A percentile compares a stretch with the other conserved stretches of the same genome.
Evolutionary conservation across 2,888 invertebrate genomes (phyloP).

Genomic region (Timema cristinae): DNA sequence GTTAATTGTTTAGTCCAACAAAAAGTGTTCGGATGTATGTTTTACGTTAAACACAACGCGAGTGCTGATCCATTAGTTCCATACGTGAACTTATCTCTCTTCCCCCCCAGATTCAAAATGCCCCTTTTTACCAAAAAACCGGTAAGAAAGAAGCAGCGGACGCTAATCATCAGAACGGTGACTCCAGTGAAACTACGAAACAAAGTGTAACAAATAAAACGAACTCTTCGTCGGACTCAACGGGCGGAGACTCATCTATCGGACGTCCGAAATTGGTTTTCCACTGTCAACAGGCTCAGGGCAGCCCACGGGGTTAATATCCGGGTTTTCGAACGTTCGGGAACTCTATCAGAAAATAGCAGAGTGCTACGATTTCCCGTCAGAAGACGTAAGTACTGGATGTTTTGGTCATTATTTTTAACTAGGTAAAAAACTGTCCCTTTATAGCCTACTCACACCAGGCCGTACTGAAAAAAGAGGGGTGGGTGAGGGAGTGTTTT

Average conservation of each 20-base stretch:
- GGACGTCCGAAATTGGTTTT: constrained; percentile 75
- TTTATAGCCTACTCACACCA: no score
- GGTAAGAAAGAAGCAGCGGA: constrained; percentile 11
- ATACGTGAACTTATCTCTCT: no score
- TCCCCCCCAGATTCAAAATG: constrained; percentile 3
- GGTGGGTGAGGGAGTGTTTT: no score
- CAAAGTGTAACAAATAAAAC: not conserved
- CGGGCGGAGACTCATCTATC: constrained; percentile 32
- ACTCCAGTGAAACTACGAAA: constrained; percentile 9
- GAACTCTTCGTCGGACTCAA: not conserved
- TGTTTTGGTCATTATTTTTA: not conserved
- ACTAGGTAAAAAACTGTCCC: no score
- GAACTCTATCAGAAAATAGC: constrained; percentile 95
- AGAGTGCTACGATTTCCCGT: constrained; percentile 79
- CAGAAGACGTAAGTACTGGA: constrained; percentile 64
- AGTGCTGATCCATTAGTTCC: no score
- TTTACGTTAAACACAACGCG: no score
- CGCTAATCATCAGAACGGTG: constrained; percentile 13
- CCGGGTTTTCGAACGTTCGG: constrained; percentile 91
- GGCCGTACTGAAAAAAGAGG: no score
- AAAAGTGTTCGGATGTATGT: no score
- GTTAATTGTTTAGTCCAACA: no score
- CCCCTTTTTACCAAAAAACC: constrained; percentile 23
- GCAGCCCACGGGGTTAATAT: constrained; percentile 90
- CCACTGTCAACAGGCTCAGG: constrained; percentile 96